Evolutionary conservation across 1,140 invertebrate genomes (phyloP).

Genomic region (Hyposmocoma kahamanoa): DNA sequence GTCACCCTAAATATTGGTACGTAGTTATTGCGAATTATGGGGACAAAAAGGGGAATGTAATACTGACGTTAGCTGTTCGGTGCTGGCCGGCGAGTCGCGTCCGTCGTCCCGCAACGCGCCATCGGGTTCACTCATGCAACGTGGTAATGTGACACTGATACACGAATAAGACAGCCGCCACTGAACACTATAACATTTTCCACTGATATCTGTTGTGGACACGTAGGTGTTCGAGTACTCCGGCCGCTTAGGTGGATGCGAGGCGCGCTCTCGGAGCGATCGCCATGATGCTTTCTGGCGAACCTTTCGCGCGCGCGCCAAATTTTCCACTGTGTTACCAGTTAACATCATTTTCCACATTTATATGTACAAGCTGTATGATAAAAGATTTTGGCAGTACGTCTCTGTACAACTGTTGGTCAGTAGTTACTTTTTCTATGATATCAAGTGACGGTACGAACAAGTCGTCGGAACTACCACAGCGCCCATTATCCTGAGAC

Average conservation of each 20-base stretch:
- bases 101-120: constrained; percentile 54
- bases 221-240: constrained; percentile 15
- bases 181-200: constrained; percentile 54
- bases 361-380: too few species aligned
- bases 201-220: constrained; percentile 19
- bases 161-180: constrained; percentile 37
- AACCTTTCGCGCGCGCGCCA: constrained; percentile 63
- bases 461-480: too few species aligned
- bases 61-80: constrained; percentile 66
- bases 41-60: too few species aligned
- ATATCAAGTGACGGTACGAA: too few species aligned
- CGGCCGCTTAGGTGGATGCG: constrained; percentile 30
- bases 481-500: too few species aligned
- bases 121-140: constrained; percentile 64
- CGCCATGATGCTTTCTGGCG: constrained; percentile 58
- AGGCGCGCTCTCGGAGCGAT: constrained; percentile 44
- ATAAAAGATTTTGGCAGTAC: too few species aligned
- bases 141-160: constrained; percentile 40
- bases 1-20: too few species aligned
- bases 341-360: constrained; percentile 6
- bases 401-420: too few species aligned
- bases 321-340: constrained; percentile 38
- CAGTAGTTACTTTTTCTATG: too few species aligned
- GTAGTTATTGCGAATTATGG: too few species aligned
- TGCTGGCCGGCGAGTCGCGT: constrained; percentile 61